Conservation (phyloP, 23 tunicate genomes). For the Phallusia fumigata region DNA sequence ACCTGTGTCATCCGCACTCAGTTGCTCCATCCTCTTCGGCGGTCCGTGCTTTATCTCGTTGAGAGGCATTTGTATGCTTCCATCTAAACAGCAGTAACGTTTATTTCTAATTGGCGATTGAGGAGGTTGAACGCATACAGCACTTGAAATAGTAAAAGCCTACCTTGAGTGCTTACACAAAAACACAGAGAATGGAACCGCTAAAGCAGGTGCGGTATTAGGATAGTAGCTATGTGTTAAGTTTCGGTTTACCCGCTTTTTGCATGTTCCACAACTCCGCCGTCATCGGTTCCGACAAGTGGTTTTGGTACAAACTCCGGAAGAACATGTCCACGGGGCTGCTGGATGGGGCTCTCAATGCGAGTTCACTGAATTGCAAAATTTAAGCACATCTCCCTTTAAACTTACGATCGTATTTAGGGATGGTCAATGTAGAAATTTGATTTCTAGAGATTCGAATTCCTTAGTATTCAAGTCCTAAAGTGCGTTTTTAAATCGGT, state of each 20-base stretch:
- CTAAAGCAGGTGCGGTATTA: background rate
- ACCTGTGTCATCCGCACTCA: background rate
- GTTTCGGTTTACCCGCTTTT: slow-evolving; percentile 48
- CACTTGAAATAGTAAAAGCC: too few relatives aligned
- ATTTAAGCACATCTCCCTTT: background rate
- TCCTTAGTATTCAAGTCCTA: too few relatives aligned
- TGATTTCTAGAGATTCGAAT: too few relatives aligned
- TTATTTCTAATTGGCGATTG: too few relatives aligned
- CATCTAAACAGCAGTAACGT: background rate
- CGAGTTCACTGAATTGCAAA: slow-evolving; percentile 51
- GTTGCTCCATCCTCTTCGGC: background rate
- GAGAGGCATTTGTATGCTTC: background rate
- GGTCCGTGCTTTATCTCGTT: background rate
- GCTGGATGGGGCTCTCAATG: slow-evolving; percentile 90
- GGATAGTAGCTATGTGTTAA: background rate
- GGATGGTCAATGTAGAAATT: too few relatives aligned
- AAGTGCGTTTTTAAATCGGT: too few relatives aligned
- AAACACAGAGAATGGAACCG: too few relatives aligned
- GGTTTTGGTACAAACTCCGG: slow-evolving; percentile 19
- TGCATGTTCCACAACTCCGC: slow-evolving; percentile 30
- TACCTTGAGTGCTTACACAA: too few relatives aligned
- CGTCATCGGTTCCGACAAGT: background rate
- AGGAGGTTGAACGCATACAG: too few relatives aligned
- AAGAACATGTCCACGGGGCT: slow-evolving; percentile 85
- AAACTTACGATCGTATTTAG: too few relatives aligned